Base-by-base conservation (phyloP, 2,888 invertebrate species). In the Sabatieria punctata region DNA sequence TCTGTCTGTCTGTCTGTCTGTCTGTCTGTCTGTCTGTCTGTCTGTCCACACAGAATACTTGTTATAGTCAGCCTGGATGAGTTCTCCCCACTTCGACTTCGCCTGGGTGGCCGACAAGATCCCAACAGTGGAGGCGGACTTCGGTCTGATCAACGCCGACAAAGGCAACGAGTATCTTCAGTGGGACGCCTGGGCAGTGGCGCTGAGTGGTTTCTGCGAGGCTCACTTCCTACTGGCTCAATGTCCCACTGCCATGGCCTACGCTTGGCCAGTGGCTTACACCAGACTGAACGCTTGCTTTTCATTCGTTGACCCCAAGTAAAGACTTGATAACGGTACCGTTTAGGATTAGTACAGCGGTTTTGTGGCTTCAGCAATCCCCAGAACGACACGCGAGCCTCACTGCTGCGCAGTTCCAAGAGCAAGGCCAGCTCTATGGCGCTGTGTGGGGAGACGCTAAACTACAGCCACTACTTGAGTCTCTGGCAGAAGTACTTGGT, bases 401-500 rank as follows among this genome's bases (percentile, higher is more conserved):
- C 93, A 0, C 73, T 97, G 23, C 71, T 97, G 50, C 75, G 95
- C 48, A 79, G 84, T 55, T 68, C 65, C 52, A 63, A 62, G 50
- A 57, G 57, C 51, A 64, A 63, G 47, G 54, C 53, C 18, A 51
- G 54, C 6, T 49, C 54, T 2, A 44, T 41, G 22, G 44, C 57
- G n/a, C 46, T 60, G 19, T 58, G 57, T 43, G 56, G 56, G 19
- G 60, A 59, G 40, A 40, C 56, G 22, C 49, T 61, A 19, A 58
- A 54, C n/a, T 59, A 64, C 26, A 93, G 93, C 66, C 78, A 85
- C 27, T 89, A 93, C 68, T 79, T 95, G 74, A 85, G 85, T 68
- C 77, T 97, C 23, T 99, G 97, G 93, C 83, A 88, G 65, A 93
- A 93, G 72, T 93, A 95, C 70, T 78, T 91, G 58, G 85, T 86